Percentiles rank a stretch among this genome's conserved stretches.
Conservation (phyloP, 2,797 vertebrate genomes). For the Melanotaenia boesemani region DNA sequence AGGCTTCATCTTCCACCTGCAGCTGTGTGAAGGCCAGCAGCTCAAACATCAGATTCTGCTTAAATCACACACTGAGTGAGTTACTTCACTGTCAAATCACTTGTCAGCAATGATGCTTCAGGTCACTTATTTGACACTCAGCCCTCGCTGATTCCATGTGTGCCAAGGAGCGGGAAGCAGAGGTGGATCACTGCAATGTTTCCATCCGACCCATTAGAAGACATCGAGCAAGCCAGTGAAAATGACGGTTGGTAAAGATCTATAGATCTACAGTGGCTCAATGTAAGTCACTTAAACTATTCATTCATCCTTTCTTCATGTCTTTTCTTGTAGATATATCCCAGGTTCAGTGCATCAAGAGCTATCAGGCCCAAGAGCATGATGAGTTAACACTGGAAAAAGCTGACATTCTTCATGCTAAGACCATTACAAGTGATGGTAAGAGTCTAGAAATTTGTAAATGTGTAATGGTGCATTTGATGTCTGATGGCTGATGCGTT, state of each 20-base stretch:
- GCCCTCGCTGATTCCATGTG: slow-evolving; percentile 15
- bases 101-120: not conserved
- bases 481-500: slow-evolving; percentile 23
- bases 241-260: slow-evolving; percentile 84
- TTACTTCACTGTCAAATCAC: not conserved
- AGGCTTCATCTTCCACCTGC: slow-evolving; percentile 91
- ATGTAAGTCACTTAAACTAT: not conserved
- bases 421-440: slow-evolving; percentile 90
- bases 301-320: slow-evolving; percentile 1
- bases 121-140: not conserved
- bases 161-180: slow-evolving; percentile 89
- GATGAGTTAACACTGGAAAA: slow-evolving; percentile 93
- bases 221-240: slow-evolving; percentile 85
- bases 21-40: slow-evolving; percentile 88
- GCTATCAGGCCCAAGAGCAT: slow-evolving; percentile 90
- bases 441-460: slow-evolving; percentile 44
- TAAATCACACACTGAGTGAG: slow-evolving; percentile 91
- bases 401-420: slow-evolving; percentile 90
- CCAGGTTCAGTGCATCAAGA: slow-evolving; percentile 92
- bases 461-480: not conserved
- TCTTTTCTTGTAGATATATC: slow-evolving; percentile 80
- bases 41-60: slow-evolving; percentile 92
- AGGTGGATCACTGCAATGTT: slow-evolving; percentile 94
- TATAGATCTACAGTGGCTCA: not conserved
- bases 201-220: slow-evolving; percentile 83